phyloP scores from a whole-genome alignment of 2,888 invertebrate species.

The Tenthredo livida region DNA sequence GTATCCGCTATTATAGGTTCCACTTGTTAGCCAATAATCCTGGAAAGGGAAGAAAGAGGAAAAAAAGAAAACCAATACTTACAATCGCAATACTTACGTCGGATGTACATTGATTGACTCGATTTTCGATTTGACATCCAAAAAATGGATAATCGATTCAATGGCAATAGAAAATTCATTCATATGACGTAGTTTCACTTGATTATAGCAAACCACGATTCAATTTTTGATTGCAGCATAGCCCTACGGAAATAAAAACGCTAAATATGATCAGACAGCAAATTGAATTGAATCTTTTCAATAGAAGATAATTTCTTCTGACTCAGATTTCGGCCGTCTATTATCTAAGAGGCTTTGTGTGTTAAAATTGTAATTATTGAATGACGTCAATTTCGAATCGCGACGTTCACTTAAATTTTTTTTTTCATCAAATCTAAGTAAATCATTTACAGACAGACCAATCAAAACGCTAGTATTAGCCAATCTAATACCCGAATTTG shows the following conservation, averaged over 20 bases:
- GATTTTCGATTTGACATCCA: background rate
- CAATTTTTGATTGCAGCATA: background rate
- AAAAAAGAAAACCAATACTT: background rate
- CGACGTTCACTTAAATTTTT: background rate
- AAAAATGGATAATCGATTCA: background rate
- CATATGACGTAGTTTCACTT: background rate
- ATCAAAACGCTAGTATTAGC: background rate
- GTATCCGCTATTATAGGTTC: background rate
- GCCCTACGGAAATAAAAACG: background rate
- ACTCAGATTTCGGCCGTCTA: background rate
- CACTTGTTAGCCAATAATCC: slow-evolving; percentile 13
- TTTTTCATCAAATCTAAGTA: background rate
- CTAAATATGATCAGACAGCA: no score
- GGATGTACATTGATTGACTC: background rate
- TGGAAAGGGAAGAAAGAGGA: background rate
- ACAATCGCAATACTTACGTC: background rate
- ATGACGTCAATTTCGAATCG: background rate
- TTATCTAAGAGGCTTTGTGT: background rate
- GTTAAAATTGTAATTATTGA: background rate
- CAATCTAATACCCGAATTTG: background rate
- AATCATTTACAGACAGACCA: background rate
- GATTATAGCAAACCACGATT: background rate
- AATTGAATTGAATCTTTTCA: no score
- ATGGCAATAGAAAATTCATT: background rate
- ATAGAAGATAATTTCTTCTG: background rate